Conservation (phyloP, 1,140 invertebrate species). For the Nebria ingens region DNA sequence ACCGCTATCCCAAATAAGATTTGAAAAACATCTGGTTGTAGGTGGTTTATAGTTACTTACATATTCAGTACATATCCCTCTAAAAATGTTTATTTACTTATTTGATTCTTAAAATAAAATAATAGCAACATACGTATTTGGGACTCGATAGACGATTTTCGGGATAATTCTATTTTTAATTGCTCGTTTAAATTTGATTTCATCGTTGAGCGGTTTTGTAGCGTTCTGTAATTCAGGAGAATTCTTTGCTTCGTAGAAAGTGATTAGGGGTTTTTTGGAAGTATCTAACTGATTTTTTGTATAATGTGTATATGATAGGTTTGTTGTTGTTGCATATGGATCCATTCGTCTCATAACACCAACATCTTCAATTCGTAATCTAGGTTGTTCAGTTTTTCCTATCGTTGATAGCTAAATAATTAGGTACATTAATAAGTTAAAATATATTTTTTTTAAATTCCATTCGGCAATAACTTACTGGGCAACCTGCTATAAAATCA, state of each 20-base stretch:
- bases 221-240: neutral
- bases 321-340: constrained; percentile 30
- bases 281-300: constrained; percentile 21
- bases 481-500: no score
- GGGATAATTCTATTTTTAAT: constrained; percentile 11
- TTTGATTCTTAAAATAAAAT: neutral
- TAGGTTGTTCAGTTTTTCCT: constrained; percentile 26
- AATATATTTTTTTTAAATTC: no score
- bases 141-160: constrained; percentile 12
- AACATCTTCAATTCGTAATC: constrained; percentile 24
- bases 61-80: constrained; percentile 25
- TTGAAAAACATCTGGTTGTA: constrained; percentile 22
- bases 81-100: constrained; percentile 12
- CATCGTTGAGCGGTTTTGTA: constrained; percentile 12
- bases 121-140: neutral
- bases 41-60: constrained; percentile 22
- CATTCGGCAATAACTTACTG: no score
- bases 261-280: constrained; percentile 27
- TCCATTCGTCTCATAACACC: constrained; percentile 30
- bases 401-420: constrained; percentile 22
- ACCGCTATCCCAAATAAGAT: constrained; percentile 19
- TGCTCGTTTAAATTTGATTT: constrained; percentile 15
- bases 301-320: constrained; percentile 24
- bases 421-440: neutral
- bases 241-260: constrained; percentile 25